A percentile compares a stretch with the other conserved stretches of the same genome.
phyloP scores from a whole-genome alignment of 2,113 vertebrate genomes.

The Neoarius graeffei region DNA sequence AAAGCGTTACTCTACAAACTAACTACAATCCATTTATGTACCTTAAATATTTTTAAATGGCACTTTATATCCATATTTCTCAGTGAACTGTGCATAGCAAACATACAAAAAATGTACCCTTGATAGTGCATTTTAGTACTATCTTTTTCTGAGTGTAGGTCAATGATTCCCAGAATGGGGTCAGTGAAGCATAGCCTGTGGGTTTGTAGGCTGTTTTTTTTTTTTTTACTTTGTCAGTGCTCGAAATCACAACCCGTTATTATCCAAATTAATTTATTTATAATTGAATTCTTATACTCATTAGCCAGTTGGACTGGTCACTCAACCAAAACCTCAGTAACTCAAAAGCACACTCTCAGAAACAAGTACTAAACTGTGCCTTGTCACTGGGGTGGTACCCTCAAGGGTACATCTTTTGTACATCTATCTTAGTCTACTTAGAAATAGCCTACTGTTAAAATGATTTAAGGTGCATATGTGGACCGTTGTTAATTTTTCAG shows the following conservation, averaged over 20 bases:
- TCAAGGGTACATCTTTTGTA: neutral
- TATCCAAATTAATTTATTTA: neutral
- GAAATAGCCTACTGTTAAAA: neutral
- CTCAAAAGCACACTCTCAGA: neutral
- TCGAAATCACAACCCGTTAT: neutral
- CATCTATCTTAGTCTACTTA: neutral
- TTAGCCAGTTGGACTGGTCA: neutral
- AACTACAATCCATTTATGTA: neutral
- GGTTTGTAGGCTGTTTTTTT: neutral
- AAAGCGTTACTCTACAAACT: neutral
- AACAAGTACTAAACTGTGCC: neutral
- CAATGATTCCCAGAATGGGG: neutral
- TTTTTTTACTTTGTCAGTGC: neutral
- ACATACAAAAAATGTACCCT: neutral
- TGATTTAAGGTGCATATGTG: neutral
- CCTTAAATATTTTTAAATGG: neutral
- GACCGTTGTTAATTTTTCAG: neutral
- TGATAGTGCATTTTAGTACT: neutral
- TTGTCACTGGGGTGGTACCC: neutral
- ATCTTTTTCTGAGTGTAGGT: neutral
- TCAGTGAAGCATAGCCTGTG: neutral
- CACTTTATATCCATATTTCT: neutral
- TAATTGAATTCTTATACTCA: neutral
- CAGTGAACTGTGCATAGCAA: neutral
- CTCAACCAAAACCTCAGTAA: neutral